phyloP scores from a whole-genome alignment of 1,140 invertebrate genomes.

The Lasioglossum baleicum region DNA sequence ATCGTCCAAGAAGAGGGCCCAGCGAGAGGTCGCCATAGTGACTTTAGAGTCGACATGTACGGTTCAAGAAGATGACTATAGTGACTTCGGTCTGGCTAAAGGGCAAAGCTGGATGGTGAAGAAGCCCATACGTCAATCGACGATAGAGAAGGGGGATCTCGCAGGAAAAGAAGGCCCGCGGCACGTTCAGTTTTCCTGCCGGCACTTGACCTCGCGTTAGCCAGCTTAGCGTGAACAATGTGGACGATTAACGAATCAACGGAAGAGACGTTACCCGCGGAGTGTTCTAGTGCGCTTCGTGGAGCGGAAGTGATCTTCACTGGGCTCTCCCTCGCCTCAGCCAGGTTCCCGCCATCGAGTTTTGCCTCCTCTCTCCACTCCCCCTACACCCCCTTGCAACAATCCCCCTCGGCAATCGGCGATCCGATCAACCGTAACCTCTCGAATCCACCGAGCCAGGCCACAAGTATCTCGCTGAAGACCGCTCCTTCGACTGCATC shows the following conservation, averaged over 20 bases:
- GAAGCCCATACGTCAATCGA: too few species aligned
- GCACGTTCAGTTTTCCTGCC: conserved; percentile 13
- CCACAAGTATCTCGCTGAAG: conserved; percentile 67
- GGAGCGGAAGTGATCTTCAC: conserved; percentile 59
- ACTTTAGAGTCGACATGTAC: too few species aligned
- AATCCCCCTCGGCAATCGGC: conserved; percentile 62
- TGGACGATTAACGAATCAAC: conserved; percentile 56
- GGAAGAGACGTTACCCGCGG: conserved; percentile 42
- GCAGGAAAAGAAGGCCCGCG: not conserved
- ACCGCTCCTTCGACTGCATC: conserved; percentile 62
- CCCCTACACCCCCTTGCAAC: conserved; percentile 17
- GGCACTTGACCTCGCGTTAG: conserved; percentile 34
- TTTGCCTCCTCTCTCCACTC: conserved; percentile 39
- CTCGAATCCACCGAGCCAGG: conserved; percentile 71
- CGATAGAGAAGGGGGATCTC: too few species aligned
- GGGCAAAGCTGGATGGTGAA: too few species aligned
- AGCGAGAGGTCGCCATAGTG: too few species aligned
- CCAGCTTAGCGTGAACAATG: conserved; percentile 42
- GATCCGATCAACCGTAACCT: conserved; percentile 73
- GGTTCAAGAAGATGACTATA: too few species aligned
- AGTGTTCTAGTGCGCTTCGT: conserved; percentile 56
- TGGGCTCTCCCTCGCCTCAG: conserved; percentile 15
- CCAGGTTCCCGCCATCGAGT: conserved; percentile 42
- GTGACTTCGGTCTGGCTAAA: too few species aligned
- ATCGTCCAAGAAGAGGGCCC: too few species aligned